phyloP scores from a whole-genome alignment of 1,140 invertebrate genomes.

The Drosophila novamexicana region DNA sequence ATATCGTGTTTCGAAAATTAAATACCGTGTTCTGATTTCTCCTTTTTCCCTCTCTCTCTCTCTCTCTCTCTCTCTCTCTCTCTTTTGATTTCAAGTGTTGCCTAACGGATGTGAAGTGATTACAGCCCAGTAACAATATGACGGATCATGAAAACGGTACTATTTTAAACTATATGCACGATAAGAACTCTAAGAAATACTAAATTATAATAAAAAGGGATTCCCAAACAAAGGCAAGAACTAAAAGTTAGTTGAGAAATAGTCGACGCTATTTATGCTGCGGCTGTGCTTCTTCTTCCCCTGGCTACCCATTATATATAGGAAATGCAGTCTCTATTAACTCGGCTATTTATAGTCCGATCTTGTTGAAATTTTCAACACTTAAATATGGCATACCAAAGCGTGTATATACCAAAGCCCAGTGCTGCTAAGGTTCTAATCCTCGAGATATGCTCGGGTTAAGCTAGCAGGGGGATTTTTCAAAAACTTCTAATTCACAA shows the following conservation, averaged over 20 bases:
- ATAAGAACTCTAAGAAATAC: conserved; percentile 1
- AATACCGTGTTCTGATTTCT: conserved; percentile 17
- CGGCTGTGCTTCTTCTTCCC: too few relatives aligned
- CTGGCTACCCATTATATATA: too few relatives aligned
- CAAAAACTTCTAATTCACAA: too few relatives aligned
- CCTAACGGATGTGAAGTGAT: conserved; percentile 61
- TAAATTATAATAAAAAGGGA: too few relatives aligned
- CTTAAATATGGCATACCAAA: too few relatives aligned
- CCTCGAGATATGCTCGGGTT: too few relatives aligned
- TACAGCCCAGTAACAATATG: conserved; percentile 42
- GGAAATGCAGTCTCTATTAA: too few relatives aligned
- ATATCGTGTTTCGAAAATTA: background rate
- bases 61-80: conserved; percentile 44
- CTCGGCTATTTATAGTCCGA: too few relatives aligned
- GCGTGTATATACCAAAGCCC: background rate
- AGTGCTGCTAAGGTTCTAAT: too few relatives aligned
- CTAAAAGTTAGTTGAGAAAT: background rate
- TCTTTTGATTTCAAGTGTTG: conserved; percentile 70
- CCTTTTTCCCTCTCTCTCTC: conserved; percentile 44
- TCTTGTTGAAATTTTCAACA: too few relatives aligned
- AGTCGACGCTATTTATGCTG: too few relatives aligned
- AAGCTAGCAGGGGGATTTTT: too few relatives aligned
- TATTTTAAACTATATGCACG: conserved; percentile 7
- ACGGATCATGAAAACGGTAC: conserved; percentile 69
- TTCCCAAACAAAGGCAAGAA: background rate